Evolutionary conservation across 2,113 vertebrate genomes (phyloP), one percentile per base, ranked within the genome.

Genomic region (Heterochromis multidens): DNA sequence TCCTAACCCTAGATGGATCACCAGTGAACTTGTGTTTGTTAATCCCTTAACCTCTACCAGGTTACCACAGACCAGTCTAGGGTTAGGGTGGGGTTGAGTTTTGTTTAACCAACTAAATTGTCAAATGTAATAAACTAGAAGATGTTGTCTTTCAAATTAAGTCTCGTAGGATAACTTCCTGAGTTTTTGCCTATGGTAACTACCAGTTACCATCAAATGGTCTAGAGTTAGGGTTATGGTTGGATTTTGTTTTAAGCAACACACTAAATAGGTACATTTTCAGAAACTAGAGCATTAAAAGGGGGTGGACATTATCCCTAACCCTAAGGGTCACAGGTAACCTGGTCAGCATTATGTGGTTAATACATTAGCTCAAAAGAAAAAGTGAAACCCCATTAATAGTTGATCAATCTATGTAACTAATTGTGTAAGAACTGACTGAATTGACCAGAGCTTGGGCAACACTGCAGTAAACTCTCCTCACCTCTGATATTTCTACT

Each of bases 401-500:
- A 57, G 52, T 33, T 49, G n/a, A 72, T 80, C 6, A 40, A 52
- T 57, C 23, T 37, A 17, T 40, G 23, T 23, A 49, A 43, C 7
- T 49, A 31, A 80, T 60, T 12, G 40, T 87, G 27, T 74, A 59
- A 40, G 91, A 92, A 90, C 90, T 90, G 92, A 88, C 93, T 92
- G 92, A 92, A 88, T 10, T 85, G 88, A 88, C 43, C 85, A 61
- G 80, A 80, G 79, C 83, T 88, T 61, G 85, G 84, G 80, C 80
- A 82, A 82, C 91, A 92, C 87, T 3, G 79, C 90, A 85, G 88
- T 91, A 88, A 92, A 87, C 76, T 77, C 84, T 90, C 86, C 88
- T 93, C 91, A 93, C 92, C 85, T 93, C 87, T 90, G 84, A 87
- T 91, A 90, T 91, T 92, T 94, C 85, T 94, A 94, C 91, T 93